phyloP scores from a whole-genome alignment of 2,113 vertebrate genomes.

The Puma concolor region DNA sequence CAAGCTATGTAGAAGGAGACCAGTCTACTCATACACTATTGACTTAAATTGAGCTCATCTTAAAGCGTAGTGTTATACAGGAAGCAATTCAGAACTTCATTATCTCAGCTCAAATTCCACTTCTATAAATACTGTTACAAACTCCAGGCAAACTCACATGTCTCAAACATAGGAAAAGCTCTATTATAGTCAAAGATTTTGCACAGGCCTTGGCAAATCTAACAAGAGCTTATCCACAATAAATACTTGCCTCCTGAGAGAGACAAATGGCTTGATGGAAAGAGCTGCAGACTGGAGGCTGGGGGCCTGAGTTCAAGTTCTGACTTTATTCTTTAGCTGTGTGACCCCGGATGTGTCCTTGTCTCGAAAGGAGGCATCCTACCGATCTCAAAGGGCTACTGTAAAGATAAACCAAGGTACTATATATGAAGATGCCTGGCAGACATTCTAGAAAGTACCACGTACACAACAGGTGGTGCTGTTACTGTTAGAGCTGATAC shows the following conservation, averaged over 20 bases:
- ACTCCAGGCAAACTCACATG: not conserved
- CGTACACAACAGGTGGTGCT: not conserved
- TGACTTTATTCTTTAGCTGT: not conserved
- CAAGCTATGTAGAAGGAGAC: not conserved
- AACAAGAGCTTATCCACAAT: not conserved
- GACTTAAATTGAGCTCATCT: not conserved
- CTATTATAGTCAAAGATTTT: not conserved
- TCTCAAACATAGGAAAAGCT: slow-evolving; percentile 52
- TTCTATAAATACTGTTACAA: slow-evolving; percentile 22
- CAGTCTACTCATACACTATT: not conserved
- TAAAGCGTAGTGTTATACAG: not conserved
- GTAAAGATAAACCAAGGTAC: not conserved
- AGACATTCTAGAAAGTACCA: not conserved
- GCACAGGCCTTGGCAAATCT: not conserved
- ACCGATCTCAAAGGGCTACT: not conserved
- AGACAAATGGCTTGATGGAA: slow-evolving; percentile 10
- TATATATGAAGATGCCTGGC: not conserved
- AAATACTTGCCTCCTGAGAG: not conserved
- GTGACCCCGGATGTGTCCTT: not conserved
- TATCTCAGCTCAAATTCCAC: not conserved
- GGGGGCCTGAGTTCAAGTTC: not conserved
- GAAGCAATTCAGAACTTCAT: slow-evolving; percentile 9
- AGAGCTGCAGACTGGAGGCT: not conserved
- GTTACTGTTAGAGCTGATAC: not conserved
- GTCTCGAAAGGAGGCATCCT: not conserved